phyloP scores from a whole-genome alignment of 2,888 invertebrate species.

The Andrena trimmerana region DNA sequence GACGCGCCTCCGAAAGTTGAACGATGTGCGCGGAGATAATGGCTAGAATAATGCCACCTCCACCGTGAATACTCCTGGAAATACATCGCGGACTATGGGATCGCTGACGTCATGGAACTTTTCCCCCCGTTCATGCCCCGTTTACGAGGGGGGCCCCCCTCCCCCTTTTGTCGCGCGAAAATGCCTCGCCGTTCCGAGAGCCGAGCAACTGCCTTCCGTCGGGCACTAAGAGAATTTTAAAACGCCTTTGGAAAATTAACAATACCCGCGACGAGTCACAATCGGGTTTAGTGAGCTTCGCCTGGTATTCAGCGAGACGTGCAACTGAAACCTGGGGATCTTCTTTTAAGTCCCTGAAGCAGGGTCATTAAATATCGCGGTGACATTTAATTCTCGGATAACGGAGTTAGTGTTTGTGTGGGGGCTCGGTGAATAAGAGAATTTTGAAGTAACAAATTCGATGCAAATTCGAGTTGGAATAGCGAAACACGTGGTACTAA shows the following conservation, averaged over 20 bases:
- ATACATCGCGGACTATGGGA: not conserved
- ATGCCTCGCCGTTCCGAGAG: not conserved
- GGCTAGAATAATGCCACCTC: not conserved
- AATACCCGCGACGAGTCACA: not conserved
- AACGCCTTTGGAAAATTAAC: slow-evolving; percentile 14
- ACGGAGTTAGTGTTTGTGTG: too few species aligned
- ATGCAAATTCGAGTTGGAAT: too few species aligned
- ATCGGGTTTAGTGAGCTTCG: slow-evolving; percentile 1
- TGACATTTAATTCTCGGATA: too few species aligned
- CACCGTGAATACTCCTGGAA: not conserved
- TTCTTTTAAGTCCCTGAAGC: too few species aligned
- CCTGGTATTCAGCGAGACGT: not conserved
- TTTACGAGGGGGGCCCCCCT: not conserved
- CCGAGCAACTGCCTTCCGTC: not conserved
- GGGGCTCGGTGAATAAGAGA: too few species aligned
- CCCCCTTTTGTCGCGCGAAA: slow-evolving; percentile 7
- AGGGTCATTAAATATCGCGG: too few species aligned
- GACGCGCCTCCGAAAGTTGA: not conserved
- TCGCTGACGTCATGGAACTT: slow-evolving; percentile 10
- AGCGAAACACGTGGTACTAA: too few species aligned
- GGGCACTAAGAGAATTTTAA: slow-evolving; percentile 1
- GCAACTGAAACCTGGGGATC: not conserved
- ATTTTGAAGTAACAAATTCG: too few species aligned
- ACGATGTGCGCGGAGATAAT: not conserved
- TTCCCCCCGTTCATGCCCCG: slow-evolving; percentile 1